These are phyloP conservation scores for Margarornis squamiger DNA, from an alignment of 2,797 vertebrate species.

Conservation along the genomic window DNA sequence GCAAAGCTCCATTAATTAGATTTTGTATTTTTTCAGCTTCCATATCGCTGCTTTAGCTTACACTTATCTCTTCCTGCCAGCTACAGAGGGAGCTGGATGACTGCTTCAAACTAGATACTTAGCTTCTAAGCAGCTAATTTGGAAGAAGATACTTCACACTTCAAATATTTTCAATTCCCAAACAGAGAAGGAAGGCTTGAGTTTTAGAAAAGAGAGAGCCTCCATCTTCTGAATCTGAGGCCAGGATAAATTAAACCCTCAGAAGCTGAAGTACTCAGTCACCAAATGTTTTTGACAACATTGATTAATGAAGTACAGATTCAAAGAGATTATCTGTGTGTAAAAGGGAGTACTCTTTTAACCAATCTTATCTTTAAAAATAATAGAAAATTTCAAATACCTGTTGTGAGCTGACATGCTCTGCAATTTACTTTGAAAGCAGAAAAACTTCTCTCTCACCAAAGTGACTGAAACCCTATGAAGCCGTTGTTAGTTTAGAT, in stretches of 20 bases:
- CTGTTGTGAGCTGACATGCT: neutral
- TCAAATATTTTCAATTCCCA: neutral
- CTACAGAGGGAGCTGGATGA: conserved; percentile 51
- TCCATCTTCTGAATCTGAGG: neutral
- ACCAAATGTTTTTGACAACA: neutral
- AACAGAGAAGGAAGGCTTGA: neutral
- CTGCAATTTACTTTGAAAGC: neutral
- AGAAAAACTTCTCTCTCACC: neutral
- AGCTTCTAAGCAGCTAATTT: neutral
- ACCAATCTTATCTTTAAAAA: neutral
- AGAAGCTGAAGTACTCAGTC: neutral
- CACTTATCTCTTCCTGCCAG: conserved; percentile 35
- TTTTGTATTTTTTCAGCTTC: neutral
- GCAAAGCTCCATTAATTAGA: conserved; percentile 19
- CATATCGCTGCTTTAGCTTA: conserved; percentile 4
- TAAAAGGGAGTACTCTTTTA: neutral
- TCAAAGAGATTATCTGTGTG: neutral
- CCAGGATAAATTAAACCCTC: neutral
- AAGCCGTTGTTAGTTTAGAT: neutral
- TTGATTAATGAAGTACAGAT: conserved; percentile 4
- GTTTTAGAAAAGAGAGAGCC: neutral
- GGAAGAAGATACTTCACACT: neutral
- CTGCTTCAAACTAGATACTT: neutral
- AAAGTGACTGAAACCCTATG: neutral
- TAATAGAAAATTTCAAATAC: neutral